Evolutionary conservation across 1,140 invertebrate genomes (phyloP), one percentile per base, ranked within the genome.

Genomic region (Zaprionus ornatus): DNA sequence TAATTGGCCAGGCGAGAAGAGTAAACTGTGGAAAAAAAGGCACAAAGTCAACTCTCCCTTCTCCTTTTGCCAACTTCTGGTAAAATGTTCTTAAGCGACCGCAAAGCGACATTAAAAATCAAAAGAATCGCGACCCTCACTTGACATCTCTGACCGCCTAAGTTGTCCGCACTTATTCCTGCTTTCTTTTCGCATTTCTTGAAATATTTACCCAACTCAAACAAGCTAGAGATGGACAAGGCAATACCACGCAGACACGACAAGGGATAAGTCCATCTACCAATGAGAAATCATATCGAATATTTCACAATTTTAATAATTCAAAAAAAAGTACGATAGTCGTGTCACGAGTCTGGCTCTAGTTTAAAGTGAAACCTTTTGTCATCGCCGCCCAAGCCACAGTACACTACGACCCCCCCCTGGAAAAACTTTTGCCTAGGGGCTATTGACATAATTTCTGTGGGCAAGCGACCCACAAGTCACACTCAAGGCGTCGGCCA

Each of bases 401-500:
- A 73, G 77, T 69, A 64, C 37, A 66, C 75, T 56, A 77, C 59
- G 21, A 2, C 45, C 19, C 42, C 6, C 19, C 17, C 17, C 15
- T 23, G n/a, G 21, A 55, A 7, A 68, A 77, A 77, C 71, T 77
- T 67, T 64, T 59, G 52, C 56, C 32, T 72, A 21, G 40, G 73
- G 71, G 68, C 84, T 90, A 88, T 88, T 88, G 85, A 88, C 84
- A 88, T 88, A 88, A 88, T 88, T 90, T 76, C 57, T 82, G 84
- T 75, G 68, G 69, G 69, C 68, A 15, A 68, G 56, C 32, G 57
- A 45, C 35, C 67, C 50, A 60, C 68, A 83, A 88, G 86, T 90
- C 85, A 90, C 86, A 90, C 85, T 86, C 79, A 90, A 90, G 85
- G 85, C 85, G 86, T 90, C 85, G 82, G 82, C 67, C 76, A 86